Evolutionary conservation across 2,113 vertebrate species (phyloP).

Genomic region (Sporophila hypoxantha): DNA sequence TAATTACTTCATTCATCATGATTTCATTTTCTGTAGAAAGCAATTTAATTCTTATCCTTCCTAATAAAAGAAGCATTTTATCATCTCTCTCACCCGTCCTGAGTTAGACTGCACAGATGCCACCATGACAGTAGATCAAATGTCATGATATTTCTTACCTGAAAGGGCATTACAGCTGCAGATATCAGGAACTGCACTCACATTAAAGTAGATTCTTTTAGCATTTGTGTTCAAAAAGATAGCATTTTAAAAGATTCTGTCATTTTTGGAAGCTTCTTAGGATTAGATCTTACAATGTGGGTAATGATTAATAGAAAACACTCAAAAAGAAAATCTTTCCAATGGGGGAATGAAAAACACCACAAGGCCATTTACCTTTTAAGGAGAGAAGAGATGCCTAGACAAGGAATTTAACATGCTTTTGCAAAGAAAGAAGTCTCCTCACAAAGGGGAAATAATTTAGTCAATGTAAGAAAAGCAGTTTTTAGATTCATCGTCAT

Average conservation of each 20-base stretch:
- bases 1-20: slow-evolving; percentile 74
- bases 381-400: slow-evolving; percentile 3
- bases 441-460: neutral
- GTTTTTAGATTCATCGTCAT: neutral
- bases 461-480: neutral
- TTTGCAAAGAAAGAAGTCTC: neutral
- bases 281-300: neutral
- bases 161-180: slow-evolving; percentile 63
- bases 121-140: slow-evolving; percentile 71
- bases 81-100: slow-evolving; percentile 45
- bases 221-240: slow-evolving; percentile 43
- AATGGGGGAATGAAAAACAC: neutral
- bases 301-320: slow-evolving; percentile 16
- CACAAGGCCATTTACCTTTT: slow-evolving; percentile 1
- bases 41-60: slow-evolving; percentile 70
- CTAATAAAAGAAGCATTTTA: slow-evolving; percentile 68
- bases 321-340: neutral
- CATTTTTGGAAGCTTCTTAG: slow-evolving; percentile 45
- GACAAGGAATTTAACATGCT: neutral
- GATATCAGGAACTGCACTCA: slow-evolving; percentile 45
- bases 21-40: slow-evolving; percentile 68
- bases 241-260: slow-evolving; percentile 36
- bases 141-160: slow-evolving; percentile 71
- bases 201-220: slow-evolving; percentile 66
- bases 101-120: slow-evolving; percentile 57